Conservation (phyloP, 2,113 vertebrate genomes). For the Regulus satrapa region DNA sequence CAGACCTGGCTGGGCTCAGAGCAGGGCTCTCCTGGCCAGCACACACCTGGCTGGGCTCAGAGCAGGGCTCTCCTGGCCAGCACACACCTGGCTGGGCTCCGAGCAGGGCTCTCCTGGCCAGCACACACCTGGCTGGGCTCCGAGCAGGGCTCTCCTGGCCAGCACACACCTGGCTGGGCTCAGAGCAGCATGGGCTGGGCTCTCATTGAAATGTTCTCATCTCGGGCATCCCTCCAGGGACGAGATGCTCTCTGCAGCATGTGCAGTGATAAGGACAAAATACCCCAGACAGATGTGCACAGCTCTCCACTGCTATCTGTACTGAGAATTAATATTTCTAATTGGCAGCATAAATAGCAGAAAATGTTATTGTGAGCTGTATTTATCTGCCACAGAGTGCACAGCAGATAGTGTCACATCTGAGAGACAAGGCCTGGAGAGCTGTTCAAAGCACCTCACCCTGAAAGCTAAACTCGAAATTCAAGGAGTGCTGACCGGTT, state of each 20-base stretch:
- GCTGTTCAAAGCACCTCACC: not conserved
- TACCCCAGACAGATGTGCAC: not conserved
- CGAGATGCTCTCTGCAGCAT: fast-evolving
- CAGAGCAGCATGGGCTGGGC: not conserved
- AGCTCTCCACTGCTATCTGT: not conserved
- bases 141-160: no score
- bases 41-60: no score
- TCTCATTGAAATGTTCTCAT: not conserved
- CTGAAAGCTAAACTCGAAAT: not conserved
- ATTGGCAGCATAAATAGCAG: not conserved
- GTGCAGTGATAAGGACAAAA: not conserved
- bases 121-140: not conserved
- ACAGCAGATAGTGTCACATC: fast-evolving
- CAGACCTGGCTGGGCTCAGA: no score
- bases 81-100: not conserved
- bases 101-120: no score
- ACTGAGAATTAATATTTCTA: not conserved
- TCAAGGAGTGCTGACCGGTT: not conserved
- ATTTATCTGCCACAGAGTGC: not conserved
- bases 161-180: no score
- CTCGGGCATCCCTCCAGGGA: not conserved
- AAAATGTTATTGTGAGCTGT: not conserved
- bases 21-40: no score
- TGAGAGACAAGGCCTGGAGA: not conserved
- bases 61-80: not conserved